Base-by-base conservation (phyloP, 2,797 vertebrate species). In the Tapera naevia region DNA sequence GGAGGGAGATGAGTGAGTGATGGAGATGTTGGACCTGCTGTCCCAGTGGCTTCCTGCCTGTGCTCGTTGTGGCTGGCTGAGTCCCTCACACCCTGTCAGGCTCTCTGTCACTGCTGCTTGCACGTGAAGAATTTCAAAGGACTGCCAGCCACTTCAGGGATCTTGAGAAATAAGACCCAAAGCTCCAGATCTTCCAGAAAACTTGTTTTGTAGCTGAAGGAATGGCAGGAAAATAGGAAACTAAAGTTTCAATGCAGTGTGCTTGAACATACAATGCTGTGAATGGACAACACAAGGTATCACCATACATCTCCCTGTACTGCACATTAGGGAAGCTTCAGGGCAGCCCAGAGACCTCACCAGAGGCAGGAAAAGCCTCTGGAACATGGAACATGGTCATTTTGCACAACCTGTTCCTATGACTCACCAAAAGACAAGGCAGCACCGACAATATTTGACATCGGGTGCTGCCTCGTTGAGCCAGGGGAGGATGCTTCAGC, bases 111-210 rank as follows among this genome's bases (percentile, higher is more conserved):
- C 87, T 80, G 75, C 74, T 70, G 50, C 53, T 67, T 28, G 53
- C 86, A 86, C 5, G 4, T 30, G 54, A 72, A 64, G 81, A 43
- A 70, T 75, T 81, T 37, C 87, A 81, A 66, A 80, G 84, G 62
- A 19, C 62, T 60, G 58, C 11, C 45, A 84, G 41, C 14, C 69
- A 50, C 81, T 61, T 80, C 2, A 73, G 24, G 51, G 65, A 83
- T 46, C 53, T 67, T 72, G 61, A 73, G 62, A 80, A 86, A 76
- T n/a, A 74, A 71, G 41, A 41, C 53, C 25, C 76, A 82, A 87
- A 74, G 72, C 72, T 93, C 37, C 48, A 65, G 57, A 60, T 78
- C n/a, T 53, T 83, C 61, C 73, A 78, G 65, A 83, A 67, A 46
- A 46, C 28, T 83, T 73, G 30, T 67, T 70, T 64, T 62, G 16